Base-by-base conservation (phyloP, 1,140 invertebrate genomes). In the Zaprionus gabonicus region DNA sequence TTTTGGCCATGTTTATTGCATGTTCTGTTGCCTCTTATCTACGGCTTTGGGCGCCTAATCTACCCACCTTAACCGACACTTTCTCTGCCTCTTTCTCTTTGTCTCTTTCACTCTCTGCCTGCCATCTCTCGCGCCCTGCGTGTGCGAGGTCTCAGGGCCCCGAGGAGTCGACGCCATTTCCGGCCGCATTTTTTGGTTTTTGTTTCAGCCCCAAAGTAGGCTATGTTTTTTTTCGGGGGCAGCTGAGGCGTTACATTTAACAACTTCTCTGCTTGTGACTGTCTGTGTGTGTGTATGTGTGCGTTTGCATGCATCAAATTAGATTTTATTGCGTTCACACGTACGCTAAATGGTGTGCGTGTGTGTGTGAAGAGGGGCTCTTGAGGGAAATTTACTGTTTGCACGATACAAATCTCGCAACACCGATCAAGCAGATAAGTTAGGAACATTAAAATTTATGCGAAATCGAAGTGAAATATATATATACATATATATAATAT, bases 1-100 rank as follows among this genome's bases (percentile, higher is more conserved):
- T 27, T 84, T 76, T 57, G 69, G 80, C 72, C 76, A 83, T 78
- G 82, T 87, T 86, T 86, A 87, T 86, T 83, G 81, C 81, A 88
- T 80, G 77, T 78, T 87, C 56, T 88, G 73, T 62, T 65, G 20
- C 20, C 20, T 20, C 20, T 80, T 74, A 74, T 78, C 78, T 78
- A 71, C 77, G 70, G 65, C 67, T 65, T 72, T 64, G 66, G 59
- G 59, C 64, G 27, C 65, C 65, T 80, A 77, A 73, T 75, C 69
- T 74, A 41, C 53, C 77, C 63, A 71, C 71, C 63, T 83, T 70
- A 80, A 77, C 69, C 68, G 53, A 46, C 41, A n/a, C 36, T 7
- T 1, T n/a, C n/a, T 17, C 9, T 46, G 41, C 41, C 41, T n/a
- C 41, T n/a, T 7, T 0, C n/a, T 2, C n/a, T n/a, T 6, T 31